Evolutionary conservation across 1,140 invertebrate species (phyloP).

Genomic region (Melipona quadrifasciata): DNA sequence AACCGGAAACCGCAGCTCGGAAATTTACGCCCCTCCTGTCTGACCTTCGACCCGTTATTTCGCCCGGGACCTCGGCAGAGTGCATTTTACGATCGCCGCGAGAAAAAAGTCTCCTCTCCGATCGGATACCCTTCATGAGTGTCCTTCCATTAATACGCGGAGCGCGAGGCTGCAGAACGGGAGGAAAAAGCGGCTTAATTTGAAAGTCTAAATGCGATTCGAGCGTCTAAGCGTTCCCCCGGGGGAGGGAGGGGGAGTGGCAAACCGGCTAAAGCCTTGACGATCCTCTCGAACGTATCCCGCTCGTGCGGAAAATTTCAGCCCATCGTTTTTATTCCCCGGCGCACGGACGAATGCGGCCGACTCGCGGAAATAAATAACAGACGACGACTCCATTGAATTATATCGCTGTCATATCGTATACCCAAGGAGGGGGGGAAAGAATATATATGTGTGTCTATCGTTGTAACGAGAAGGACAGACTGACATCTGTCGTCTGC

Average conservation of each 20-base stretch:
- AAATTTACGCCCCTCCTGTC: background rate
- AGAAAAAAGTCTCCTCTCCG: background rate
- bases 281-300: slow-evolving; percentile 17
- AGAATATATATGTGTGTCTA: background rate
- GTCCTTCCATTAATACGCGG: slow-evolving; percentile 37
- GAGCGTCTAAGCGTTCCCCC: slow-evolving; percentile 14
- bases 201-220: slow-evolving; percentile 43
- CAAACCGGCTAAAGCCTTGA: slow-evolving; percentile 5
- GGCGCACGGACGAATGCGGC: background rate
- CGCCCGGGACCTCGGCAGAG: background rate
- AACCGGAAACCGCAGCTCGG: background rate
- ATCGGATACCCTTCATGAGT: slow-evolving; percentile 33
- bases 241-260: too few relatives aligned
- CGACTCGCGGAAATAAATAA: slow-evolving; percentile 31
- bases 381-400: slow-evolving; percentile 37
- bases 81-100: slow-evolving; percentile 21
- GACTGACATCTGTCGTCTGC: slow-evolving; percentile 56
- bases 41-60: background rate
- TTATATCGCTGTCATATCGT: slow-evolving; percentile 53
- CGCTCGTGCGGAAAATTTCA: background rate
- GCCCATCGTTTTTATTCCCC: background rate
- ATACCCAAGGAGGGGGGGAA: background rate
- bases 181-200: slow-evolving; percentile 27
- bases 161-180: background rate
- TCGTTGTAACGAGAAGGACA: background rate